These are phyloP conservation scores for Drosophila eohydei DNA, from an alignment of 2,888 invertebrate species.

Conservation along the genomic window DNA sequence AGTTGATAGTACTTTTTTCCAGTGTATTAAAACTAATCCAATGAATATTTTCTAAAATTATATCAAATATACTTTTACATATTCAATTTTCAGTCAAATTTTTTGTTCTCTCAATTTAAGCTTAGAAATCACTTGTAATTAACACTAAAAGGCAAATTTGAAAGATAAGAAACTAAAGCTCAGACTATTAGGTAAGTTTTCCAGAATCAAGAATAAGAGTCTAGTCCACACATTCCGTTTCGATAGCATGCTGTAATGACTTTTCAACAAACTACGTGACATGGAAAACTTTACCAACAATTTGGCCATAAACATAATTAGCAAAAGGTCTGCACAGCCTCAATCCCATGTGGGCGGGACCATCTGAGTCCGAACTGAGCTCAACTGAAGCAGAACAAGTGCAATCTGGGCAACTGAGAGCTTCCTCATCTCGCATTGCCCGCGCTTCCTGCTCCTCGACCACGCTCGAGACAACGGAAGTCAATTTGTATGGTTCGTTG, in stretches of 20 bases:
- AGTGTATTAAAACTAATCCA: background rate
- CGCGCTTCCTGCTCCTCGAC: background rate
- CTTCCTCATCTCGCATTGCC: background rate
- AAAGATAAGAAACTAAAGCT: slow-evolving; percentile 11
- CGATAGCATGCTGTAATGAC: slow-evolving; percentile 39
- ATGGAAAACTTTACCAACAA: slow-evolving; percentile 58
- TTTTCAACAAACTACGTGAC: slow-evolving; percentile 62
- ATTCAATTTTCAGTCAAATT: background rate
- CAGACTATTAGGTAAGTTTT: slow-evolving; percentile 1
- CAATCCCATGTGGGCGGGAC: slow-evolving; percentile 26
- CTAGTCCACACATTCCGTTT: slow-evolving; percentile 9
- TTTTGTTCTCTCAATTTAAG: slow-evolving; percentile 13
- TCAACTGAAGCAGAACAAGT: slow-evolving; percentile 52
- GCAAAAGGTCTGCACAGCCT: slow-evolving; percentile 29
- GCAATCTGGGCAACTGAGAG: slow-evolving; percentile 41
- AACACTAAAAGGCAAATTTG: slow-evolving; percentile 12
- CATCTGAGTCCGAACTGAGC: slow-evolving; percentile 1
- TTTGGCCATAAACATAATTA: slow-evolving; percentile 64
- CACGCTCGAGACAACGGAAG: slow-evolving; percentile 43
- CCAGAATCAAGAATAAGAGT: background rate
- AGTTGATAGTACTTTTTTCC: background rate
- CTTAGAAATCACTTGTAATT: slow-evolving; percentile 26
- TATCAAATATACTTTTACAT: background rate
- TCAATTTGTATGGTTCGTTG: slow-evolving; percentile 58
- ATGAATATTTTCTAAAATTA: background rate